A percentile compares a stretch with the other conserved stretches of the same genome.
Conservation (phyloP, 2,888 invertebrate genomes). For the Matsumyia berberina region DNA sequence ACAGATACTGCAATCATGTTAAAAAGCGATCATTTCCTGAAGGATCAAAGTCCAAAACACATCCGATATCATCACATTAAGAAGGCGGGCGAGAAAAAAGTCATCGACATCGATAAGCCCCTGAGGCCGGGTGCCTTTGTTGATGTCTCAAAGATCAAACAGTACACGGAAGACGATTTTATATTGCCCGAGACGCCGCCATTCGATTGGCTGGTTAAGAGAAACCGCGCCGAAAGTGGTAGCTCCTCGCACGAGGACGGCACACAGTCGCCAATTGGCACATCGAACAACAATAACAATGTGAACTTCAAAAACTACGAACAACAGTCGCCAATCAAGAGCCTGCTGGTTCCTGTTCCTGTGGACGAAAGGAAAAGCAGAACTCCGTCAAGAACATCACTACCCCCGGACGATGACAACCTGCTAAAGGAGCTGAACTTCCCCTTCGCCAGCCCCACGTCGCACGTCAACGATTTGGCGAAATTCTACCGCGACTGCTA, state of each 20-base stretch:
- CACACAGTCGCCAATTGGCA: constrained; percentile 50
- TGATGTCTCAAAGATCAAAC: constrained; percentile 87
- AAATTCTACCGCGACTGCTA: constrained; percentile 84
- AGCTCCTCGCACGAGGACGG: constrained; percentile 57
- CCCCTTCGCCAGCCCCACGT: constrained; percentile 84
- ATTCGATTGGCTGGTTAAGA: constrained; percentile 86
- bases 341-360: constrained; percentile 80
- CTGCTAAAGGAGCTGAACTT: constrained; percentile 84
- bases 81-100: constrained; percentile 87
- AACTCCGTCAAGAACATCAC: constrained; percentile 70
- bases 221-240: constrained; percentile 80
- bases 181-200: constrained; percentile 88
- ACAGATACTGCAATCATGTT: constrained; percentile 91
- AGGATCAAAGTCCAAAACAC: constrained; percentile 89
- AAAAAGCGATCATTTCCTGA: constrained; percentile 95
- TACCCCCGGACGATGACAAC: constrained; percentile 82
- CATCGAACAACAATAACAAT: constrained; percentile 76
- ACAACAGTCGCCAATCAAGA: constrained; percentile 81
- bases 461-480: constrained; percentile 84
- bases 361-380: constrained; percentile 56
- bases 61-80: constrained; percentile 84
- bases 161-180: constrained; percentile 86
- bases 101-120: constrained; percentile 89
- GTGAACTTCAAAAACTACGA: constrained; percentile 76
- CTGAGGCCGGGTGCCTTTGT: constrained; percentile 92